phyloP scores from a whole-genome alignment of 2,113 vertebrate genomes.

The Sarotherodon lohbergeri region DNA sequence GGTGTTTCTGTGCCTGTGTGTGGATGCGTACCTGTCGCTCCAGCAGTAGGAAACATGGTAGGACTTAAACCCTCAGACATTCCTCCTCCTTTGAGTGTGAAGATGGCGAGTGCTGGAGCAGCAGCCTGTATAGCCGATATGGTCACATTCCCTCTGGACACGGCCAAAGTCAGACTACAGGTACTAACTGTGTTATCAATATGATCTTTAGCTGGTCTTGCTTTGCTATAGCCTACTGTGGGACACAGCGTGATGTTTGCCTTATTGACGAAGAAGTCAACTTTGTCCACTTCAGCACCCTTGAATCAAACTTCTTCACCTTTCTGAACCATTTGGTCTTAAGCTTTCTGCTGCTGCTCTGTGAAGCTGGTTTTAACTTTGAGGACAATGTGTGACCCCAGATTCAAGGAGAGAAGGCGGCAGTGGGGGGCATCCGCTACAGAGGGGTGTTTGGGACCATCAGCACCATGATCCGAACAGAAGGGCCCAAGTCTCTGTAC shows the following conservation, averaged over 20 bases:
- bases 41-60: slow-evolving; percentile 69
- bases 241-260: background rate
- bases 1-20: background rate
- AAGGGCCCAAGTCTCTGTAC: slow-evolving; percentile 78
- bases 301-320: background rate
- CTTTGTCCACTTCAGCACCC: background rate
- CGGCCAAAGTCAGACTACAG: slow-evolving; percentile 79
- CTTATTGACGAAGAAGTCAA: background rate
- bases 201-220: background rate
- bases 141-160: slow-evolving; percentile 84
- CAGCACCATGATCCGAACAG: slow-evolving; percentile 77
- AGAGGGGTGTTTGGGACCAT: slow-evolving; percentile 83
- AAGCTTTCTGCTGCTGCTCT: background rate
- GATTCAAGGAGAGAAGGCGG: slow-evolving; percentile 80
- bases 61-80: slow-evolving; percentile 74
- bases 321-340: background rate
- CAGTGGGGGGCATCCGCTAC: slow-evolving; percentile 69
- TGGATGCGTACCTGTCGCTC: background rate
- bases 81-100: slow-evolving; percentile 76
- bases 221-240: background rate
- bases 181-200: slow-evolving; percentile 27
- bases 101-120: slow-evolving; percentile 79
- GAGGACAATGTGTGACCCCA: slow-evolving; percentile 34
- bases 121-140: slow-evolving; percentile 81
- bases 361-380: background rate